Percentiles rank a stretch among this genome's conserved stretches.
Evolutionary conservation across 2,888 invertebrate species (phyloP).

Genomic region (Ochropleura plecta): DNA sequence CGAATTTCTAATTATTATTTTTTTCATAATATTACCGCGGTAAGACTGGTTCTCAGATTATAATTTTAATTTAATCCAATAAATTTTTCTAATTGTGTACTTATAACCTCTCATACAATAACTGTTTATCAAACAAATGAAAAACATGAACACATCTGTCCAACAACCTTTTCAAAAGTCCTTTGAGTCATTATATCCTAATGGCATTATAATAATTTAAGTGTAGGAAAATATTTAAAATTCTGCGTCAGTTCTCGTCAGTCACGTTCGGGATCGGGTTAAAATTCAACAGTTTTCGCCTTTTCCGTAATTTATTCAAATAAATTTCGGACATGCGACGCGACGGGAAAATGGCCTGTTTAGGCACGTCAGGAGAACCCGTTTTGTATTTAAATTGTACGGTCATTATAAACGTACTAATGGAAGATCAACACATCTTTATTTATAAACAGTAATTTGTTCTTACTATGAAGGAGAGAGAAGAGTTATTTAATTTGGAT

Average conservation of each 20-base stretch:
- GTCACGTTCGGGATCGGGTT: constrained; percentile 80
- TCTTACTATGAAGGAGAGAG: constrained; percentile 14
- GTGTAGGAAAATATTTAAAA: constrained; percentile 73
- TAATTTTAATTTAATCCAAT: no score
- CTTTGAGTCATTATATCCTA: constrained; percentile 64
- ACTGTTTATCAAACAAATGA: constrained; percentile 23
- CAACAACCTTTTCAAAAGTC: constrained; percentile 48
- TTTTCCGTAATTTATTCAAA: constrained; percentile 86
- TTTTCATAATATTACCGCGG: no score
- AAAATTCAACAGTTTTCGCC: constrained; percentile 87
- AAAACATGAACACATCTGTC: constrained; percentile 34
- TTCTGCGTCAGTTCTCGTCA: constrained; percentile 67
- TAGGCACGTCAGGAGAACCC: constrained; percentile 69
- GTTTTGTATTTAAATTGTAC: constrained; percentile 68
- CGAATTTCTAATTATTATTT: no score
- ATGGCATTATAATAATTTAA: constrained; percentile 71
- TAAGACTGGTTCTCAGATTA: no score
- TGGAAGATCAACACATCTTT: constrained; percentile 63
- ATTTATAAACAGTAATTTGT: constrained; percentile 56
- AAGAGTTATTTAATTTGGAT: constrained; percentile 13
- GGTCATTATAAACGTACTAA: constrained; percentile 63
- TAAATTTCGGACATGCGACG: constrained; percentile 85
- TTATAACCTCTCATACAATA: background rate
- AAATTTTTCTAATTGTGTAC: background rate
- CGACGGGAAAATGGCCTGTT: constrained; percentile 80